phyloP scores from a whole-genome alignment of 1,140 invertebrate genomes.

The Plodia interpunctella region DNA sequence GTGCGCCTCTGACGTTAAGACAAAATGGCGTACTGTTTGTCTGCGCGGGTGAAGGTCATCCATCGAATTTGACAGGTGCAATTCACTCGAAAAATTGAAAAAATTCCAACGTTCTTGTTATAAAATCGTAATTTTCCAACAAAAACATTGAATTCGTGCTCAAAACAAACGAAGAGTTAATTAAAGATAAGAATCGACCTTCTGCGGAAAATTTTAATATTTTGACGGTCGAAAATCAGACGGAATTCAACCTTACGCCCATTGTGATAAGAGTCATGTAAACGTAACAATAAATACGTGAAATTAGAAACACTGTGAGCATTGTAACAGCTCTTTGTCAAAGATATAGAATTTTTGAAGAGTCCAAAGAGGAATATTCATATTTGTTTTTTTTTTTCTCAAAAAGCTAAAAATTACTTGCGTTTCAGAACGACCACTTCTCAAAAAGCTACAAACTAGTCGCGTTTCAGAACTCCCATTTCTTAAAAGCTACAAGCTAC shows the following conservation, averaged over 20 bases:
- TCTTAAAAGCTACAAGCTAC: no score
- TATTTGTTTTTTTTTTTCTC: no score
- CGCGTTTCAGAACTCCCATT: no score
- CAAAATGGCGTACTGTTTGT: no score
- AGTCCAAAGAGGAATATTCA: background rate
- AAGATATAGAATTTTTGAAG: background rate
- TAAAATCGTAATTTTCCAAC: background rate
- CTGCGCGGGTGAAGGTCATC: no score
- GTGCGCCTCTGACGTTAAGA: no score
- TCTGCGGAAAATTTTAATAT: conserved; percentile 18
- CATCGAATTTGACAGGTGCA: no score
- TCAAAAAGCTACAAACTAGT: no score
- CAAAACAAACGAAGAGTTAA: conserved; percentile 24
- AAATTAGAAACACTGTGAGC: background rate
- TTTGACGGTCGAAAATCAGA: background rate
- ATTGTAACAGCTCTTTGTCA: background rate
- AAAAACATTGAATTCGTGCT: background rate
- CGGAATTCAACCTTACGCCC: background rate
- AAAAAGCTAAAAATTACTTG: no score
- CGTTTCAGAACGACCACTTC: no score
- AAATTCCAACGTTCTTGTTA: no score
- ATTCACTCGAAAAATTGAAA: no score
- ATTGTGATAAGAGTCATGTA: background rate
- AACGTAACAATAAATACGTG: background rate
- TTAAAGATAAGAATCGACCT: conserved; percentile 22